phyloP scores from a whole-genome alignment of 1,140 invertebrate species.

The Drosophila subobscura region DNA sequence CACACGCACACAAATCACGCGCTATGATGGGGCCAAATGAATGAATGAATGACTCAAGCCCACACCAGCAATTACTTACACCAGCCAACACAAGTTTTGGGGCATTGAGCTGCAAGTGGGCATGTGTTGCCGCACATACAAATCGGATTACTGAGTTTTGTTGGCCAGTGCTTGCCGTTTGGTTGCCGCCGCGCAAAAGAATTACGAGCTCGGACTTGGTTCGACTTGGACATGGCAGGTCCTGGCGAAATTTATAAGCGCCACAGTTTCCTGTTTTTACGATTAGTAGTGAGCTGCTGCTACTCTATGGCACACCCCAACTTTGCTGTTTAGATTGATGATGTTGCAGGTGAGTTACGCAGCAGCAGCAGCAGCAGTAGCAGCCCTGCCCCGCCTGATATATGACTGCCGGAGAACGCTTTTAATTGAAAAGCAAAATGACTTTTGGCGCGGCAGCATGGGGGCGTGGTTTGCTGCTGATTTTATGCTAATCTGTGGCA shows the following conservation, averaged over 20 bases:
- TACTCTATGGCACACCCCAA: constrained; percentile 3
- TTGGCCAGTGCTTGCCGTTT: constrained; percentile 17
- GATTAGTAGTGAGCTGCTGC: neutral
- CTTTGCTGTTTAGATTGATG: constrained; percentile 65
- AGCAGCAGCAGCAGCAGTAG: neutral
- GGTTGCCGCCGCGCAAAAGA: constrained; percentile 31
- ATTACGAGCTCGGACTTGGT: constrained; percentile 43
- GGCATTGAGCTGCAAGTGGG: constrained; percentile 10
- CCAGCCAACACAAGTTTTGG: constrained; percentile 24
- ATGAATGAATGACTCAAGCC: constrained; percentile 43
- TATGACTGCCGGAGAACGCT: constrained; percentile 47
- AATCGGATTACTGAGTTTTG: constrained; percentile 25
- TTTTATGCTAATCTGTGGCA: constrained; percentile 77
- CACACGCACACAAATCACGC: constrained; percentile 58
- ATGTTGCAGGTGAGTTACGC: constrained; percentile 65
- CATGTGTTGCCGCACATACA: too few relatives aligned
- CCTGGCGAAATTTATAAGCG: constrained; percentile 53
- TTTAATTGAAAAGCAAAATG: constrained; percentile 79
- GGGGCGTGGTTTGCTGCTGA: constrained; percentile 56
- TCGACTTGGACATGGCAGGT: constrained; percentile 34
- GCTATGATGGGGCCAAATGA: constrained; percentile 60
- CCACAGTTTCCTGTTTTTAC: constrained; percentile 47
- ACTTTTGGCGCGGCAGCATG: constrained; percentile 14
- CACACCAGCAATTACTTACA: constrained; percentile 49
- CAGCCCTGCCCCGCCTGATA: constrained; percentile 40